A percentile compares a stretch with the other conserved stretches of the same genome.
phyloP scores from a whole-genome alignment of 2,888 invertebrate genomes.

The Alsophila aescularia region DNA sequence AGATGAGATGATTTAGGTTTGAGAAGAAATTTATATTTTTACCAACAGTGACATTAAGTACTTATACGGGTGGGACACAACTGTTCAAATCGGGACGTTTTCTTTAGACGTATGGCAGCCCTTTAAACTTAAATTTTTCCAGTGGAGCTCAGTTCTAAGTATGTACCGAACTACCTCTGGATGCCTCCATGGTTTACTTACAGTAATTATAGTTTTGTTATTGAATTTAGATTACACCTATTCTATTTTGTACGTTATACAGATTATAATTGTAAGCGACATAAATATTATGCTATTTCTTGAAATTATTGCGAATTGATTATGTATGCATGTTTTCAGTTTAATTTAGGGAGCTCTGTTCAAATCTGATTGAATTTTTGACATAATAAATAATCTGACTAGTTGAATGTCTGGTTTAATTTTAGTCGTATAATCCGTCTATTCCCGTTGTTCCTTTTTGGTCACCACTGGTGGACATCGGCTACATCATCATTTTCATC shows the following conservation, averaged over 20 bases:
- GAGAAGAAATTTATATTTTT: too few species aligned
- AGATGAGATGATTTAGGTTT: too few species aligned
- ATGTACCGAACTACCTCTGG: conserved; percentile 79
- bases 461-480: too few species aligned
- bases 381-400: conserved; percentile 80
- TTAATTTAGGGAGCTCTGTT: conserved; percentile 67
- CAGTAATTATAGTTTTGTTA: conserved; percentile 75
- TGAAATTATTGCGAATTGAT: conserved; percentile 31
- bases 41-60: too few species aligned
- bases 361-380: conserved; percentile 65
- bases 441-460: too few species aligned
- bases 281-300: conserved; percentile 47
- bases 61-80: too few species aligned
- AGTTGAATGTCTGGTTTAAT: conserved; percentile 55
- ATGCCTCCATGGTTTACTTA: conserved; percentile 75
- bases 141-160: conserved; percentile 51
- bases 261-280: conserved; percentile 55
- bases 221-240: conserved; percentile 43
- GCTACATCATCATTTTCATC: too few species aligned
- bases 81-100: too few species aligned
- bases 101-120: neutral
- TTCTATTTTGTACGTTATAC: conserved; percentile 74
- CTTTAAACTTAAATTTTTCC: conserved; percentile 4
- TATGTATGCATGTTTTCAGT: conserved; percentile 67
- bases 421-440: too few species aligned